phyloP scores from a whole-genome alignment of 2,888 invertebrate species.

The Chrysodeixis includens region DNA sequence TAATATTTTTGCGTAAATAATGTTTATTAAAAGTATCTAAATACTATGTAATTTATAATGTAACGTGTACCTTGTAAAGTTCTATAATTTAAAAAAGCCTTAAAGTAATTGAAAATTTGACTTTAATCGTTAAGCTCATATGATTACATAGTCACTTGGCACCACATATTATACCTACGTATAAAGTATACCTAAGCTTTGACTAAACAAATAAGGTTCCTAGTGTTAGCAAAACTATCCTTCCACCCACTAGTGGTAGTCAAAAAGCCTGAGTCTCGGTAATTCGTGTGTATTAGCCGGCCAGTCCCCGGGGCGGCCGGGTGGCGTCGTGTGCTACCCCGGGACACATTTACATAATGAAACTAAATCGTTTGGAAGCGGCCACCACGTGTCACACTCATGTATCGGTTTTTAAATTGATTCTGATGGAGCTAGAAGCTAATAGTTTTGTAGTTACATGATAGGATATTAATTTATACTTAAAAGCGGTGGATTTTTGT shows the following conservation, averaged over 20 bases:
- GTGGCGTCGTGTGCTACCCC: not conserved
- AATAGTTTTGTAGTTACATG: not conserved
- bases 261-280: constrained; percentile 2
- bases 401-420: constrained; percentile 11
- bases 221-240: not conserved
- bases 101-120: too few species aligned
- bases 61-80: too few species aligned
- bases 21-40: too few species aligned
- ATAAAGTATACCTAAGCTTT: too few species aligned
- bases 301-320: constrained; percentile 17
- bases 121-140: too few species aligned
- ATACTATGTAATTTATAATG: too few species aligned
- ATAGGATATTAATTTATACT: too few species aligned
- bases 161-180: too few species aligned
- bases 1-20: not conserved
- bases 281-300: constrained; percentile 21
- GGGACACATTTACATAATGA: constrained; percentile 51
- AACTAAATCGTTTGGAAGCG: constrained; percentile 51
- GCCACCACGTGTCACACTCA: constrained; percentile 18
- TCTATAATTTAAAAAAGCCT: too few species aligned
- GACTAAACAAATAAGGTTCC: too few species aligned
- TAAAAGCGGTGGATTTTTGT: too few species aligned
- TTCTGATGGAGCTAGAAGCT: constrained; percentile 5
- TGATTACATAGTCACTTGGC: too few species aligned
- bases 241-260: not conserved